A percentile compares a stretch with the other conserved stretches of the same genome.
Conservation (phyloP, 2,888 invertebrate species). For the Argyresthia goedartella region DNA sequence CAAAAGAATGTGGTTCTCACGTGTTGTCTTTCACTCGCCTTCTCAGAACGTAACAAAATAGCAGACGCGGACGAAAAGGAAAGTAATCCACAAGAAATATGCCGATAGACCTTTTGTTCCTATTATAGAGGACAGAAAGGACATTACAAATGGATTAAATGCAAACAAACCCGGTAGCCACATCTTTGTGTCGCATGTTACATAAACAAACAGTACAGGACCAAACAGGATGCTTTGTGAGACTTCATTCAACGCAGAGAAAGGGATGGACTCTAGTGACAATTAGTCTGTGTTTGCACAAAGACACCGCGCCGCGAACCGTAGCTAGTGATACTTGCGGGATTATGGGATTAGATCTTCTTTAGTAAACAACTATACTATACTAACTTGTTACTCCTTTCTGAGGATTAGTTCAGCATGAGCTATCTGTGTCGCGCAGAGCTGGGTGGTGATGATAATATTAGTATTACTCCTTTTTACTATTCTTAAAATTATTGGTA, state of each 20-base stretch:
- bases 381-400: constrained; percentile 32
- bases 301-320: constrained; percentile 28
- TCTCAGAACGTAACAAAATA: not conserved
- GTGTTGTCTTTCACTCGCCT: not conserved
- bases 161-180: constrained; percentile 53
- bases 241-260: constrained; percentile 28
- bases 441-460: not conserved
- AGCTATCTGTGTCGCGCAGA: not conserved
- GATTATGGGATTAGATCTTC: constrained; percentile 56
- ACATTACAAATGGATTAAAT: constrained; percentile 61
- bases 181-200: constrained; percentile 26
- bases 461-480: no score
- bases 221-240: constrained; percentile 58
- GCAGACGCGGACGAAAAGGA: constrained; percentile 7
- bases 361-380: constrained; percentile 43
- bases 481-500: no score
- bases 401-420: constrained; percentile 11
- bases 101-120: constrained; percentile 27
- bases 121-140: constrained; percentile 44
- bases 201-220: constrained; percentile 53
- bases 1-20: not conserved
- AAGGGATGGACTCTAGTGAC: constrained; percentile 37
- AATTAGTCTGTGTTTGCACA: constrained; percentile 40
- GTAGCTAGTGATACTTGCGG: constrained; percentile 49
- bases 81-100: constrained; percentile 19